A percentile compares a stretch with the other conserved stretches of the same genome.
phyloP scores from a whole-genome alignment of 1,140 invertebrate species.

The Paramacrobiotus metropolitanus region DNA sequence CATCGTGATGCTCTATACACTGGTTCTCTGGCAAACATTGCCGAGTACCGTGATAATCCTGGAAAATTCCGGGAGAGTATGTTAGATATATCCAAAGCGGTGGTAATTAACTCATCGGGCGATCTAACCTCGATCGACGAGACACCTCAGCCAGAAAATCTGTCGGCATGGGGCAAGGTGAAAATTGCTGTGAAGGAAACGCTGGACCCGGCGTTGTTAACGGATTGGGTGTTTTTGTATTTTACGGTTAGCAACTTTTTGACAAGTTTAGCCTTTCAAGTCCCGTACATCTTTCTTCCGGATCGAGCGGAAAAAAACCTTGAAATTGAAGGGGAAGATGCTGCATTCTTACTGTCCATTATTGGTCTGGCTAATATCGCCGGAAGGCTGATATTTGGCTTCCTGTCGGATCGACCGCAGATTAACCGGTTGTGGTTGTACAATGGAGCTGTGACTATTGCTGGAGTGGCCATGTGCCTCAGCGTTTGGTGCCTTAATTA shows the following conservation, averaged over 20 bases:
- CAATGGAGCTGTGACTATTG: conserved; percentile 50
- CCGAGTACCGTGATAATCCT: background rate
- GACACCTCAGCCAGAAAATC: conserved; percentile 2
- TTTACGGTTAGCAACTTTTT: conserved; percentile 28
- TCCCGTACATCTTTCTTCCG: conserved; percentile 26
- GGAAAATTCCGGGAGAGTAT: conserved; percentile 6
- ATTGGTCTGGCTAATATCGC: conserved; percentile 37
- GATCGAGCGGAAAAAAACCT: conserved; percentile 21
- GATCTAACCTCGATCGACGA: no score
- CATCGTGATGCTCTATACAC: background rate
- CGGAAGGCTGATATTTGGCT: conserved; percentile 21
- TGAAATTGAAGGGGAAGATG: conserved; percentile 37
- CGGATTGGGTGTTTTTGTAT: conserved; percentile 24
- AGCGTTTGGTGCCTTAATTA: conserved; percentile 45
- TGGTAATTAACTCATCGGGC: no score
- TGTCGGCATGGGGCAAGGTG: conserved; percentile 12
- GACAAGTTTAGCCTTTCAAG: conserved; percentile 28
- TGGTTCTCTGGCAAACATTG: background rate
- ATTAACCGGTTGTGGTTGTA: conserved; percentile 31
- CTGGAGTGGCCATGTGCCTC: conserved; percentile 45
- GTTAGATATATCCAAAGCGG: conserved; percentile 1
- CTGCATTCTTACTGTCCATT: conserved; percentile 67
- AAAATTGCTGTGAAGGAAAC: conserved; percentile 21
- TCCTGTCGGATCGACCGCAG: conserved; percentile 17
- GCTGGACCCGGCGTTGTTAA: conserved; percentile 22